Evolutionary conservation across 2,797 vertebrate genomes (phyloP), one percentile per base, ranked within the genome.

Genomic region (Gouania willdenowi): DNA sequence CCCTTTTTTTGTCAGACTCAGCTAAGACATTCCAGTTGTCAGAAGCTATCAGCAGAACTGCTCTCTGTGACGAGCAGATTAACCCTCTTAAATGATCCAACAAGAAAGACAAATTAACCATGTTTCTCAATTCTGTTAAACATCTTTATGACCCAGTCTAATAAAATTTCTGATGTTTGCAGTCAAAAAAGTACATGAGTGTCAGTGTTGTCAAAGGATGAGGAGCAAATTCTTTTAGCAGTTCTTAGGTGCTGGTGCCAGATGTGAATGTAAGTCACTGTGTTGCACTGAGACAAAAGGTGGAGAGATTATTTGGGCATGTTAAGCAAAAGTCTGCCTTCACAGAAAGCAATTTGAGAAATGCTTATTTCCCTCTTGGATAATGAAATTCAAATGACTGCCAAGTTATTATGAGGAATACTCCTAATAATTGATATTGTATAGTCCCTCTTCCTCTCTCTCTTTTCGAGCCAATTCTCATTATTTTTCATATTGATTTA

Each of bases 121-220:
- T 51, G 60, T 71, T 71, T 67, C 27, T 30, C 40, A 65, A 55
- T 70, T 62, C 44, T 25, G 24, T 12, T 26, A 47, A 54, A 48
- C 56, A 20, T 73, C 63, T 69, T 69, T 55, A 66, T 66, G 61
- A 69, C 52, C 45, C n/a, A 25, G 66, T 68, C 62, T 45, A 17
- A 22, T 24, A 54, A 54, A 66, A 52, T 52, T 60, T 57, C 41
- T 34, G 39, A 21, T 48, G 26, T 54, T 41, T 31, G 26, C 6
- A 2, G 47, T 62, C 60, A 69, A 66, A 64, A 36, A 44, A 46
- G 46, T 41, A 21, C 15, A 18, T 67, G 53, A 79, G 19, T 19
- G 19, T 20, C 19, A 20, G 19, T 19, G 6, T 4, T 20, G 19
- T 20, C 6, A 3, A 19, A 6, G 4, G 20, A 6, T 19, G 6